Base-by-base conservation (phyloP, 2,113 vertebrate species). In the Strigops habroptila region DNA sequence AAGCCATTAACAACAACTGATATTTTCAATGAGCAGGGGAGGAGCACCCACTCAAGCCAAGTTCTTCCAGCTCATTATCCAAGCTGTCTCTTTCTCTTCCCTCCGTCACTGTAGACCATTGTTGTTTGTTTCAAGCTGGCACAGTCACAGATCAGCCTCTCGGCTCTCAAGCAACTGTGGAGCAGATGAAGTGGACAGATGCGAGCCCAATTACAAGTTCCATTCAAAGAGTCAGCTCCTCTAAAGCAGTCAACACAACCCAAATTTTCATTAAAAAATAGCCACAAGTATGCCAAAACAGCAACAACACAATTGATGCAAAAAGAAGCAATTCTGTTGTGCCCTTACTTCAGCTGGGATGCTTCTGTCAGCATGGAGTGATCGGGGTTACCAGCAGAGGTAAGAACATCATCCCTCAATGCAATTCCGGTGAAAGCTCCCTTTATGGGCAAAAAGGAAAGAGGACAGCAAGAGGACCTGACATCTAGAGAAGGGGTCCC, bases 11-110 rank as follows among this genome's bases (percentile, higher is more conserved):
- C 51, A 59, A 44, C 49, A 87, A 90, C 14, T 77, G 51, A 23
- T 86, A 93, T 64, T 94, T 96, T 90, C 73, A 84, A 63, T 81
- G 81, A 81, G 44, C 52, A 80, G 33, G 19, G 60, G 51, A 86
- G 22, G 46, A 86, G 49, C 68, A 83, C 12, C 55, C 35, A 73
- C 51, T 80, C 63, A 71, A 65, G 79, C 77, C 86, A 83, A 86
- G 64, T 88, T 91, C 82, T 91, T 96, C 76, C 44, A 81, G 60
- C 52, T 81, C 80, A 68, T 91, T 94, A 91, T 53, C 48, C 62
- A 90, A 93, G 69, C 39, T 59, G 62, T 69, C 52, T 79, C 41
- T 33, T 25, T 76, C 59, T 69, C 55, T 44, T 87, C 41, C 60
- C 71, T 93, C 82, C 78, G 60, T 51, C 64, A 60, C 82, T 81